Base-by-base conservation (phyloP, 2,113 vertebrate species). In the Coturnix japonica region DNA sequence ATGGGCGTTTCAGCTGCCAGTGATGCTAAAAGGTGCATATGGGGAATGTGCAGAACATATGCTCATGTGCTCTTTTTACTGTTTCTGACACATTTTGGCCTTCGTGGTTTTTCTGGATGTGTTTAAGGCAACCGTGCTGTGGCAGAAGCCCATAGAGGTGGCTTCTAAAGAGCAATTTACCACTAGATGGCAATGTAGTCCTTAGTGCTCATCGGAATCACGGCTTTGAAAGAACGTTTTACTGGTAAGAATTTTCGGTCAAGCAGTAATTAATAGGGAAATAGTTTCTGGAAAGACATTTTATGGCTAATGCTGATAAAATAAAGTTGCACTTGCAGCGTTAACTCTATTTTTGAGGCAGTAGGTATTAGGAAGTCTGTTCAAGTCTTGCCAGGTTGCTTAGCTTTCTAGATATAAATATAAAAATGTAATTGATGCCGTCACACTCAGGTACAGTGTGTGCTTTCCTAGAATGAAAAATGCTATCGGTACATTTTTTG, bases 171-270 rank as follows among this genome's bases (percentile, higher is more conserved):
- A 26, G 51, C 15, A 1, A 61, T 20, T 81, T 81, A 71, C 95
- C 96, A 41, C 70, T 85, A 89, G 96, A 77, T 96, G 94, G 93
- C 93, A 87, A 77, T 93, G 28, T 76, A 93, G 83, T 28, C 80
- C 80, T 79, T 79, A 7, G 46, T 60, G 76, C 79, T 64, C 13
- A 0, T 28, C 17, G 21, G 28, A 31, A 35, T 28, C 64, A 25
- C 49, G 35, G 65, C 28, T 13, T 49, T 39, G 22, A 60, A 71
- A 35, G 39, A 16, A 65, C 78, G 26, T 73, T 37, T 53, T 86
- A 3, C 0, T 44, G 15, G 6, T 12, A 57, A 37, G 41, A 64
- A 49, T 85, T 93, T 92, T 28, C 79, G 64, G 43, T 79, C 44
- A 73, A 85, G 51, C n/a, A 63, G 59, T 26, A 79, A 33, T 12